phyloP scores from a whole-genome alignment of 2,113 vertebrate species.

The Hippoglossus stenolepis region DNA sequence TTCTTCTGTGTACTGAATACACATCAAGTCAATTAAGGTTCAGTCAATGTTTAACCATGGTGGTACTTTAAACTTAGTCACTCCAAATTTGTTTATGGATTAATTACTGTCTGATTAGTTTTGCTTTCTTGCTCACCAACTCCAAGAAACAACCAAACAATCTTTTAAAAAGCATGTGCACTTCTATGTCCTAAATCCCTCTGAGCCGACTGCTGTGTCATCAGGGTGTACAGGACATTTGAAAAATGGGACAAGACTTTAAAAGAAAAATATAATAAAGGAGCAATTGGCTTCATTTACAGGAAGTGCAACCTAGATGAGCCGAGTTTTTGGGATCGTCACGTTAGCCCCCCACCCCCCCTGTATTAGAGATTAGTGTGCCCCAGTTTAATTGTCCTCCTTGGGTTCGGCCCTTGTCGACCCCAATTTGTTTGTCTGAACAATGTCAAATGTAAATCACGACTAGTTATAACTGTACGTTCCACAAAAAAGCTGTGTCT shows the following conservation, averaged over 20 bases:
- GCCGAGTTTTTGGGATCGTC: neutral
- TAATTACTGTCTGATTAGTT: too few relatives aligned
- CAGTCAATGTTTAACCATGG: neutral
- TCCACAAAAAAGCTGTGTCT: neutral
- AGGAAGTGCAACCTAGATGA: neutral
- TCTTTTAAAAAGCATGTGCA: neutral
- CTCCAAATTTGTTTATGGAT: too few relatives aligned
- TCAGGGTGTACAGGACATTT: neutral
- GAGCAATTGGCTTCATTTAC: neutral
- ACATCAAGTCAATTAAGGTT: neutral
- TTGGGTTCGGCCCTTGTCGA: neutral
- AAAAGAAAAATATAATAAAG: neutral
- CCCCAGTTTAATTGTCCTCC: slow-evolving; percentile 17
- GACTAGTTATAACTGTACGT: neutral
- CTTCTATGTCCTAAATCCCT: neutral
- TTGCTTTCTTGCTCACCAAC: neutral
- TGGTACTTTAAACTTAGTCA: too few relatives aligned
- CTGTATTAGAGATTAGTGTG: neutral
- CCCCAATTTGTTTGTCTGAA: neutral
- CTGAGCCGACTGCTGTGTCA: neutral
- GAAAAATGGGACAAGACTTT: neutral
- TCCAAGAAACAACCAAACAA: neutral
- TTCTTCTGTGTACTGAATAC: too few relatives aligned
- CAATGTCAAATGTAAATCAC: neutral
- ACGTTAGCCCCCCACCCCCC: neutral